Evolutionary conservation across 2,888 invertebrate species (phyloP).

Genomic region (Physocephala rufipes): DNA sequence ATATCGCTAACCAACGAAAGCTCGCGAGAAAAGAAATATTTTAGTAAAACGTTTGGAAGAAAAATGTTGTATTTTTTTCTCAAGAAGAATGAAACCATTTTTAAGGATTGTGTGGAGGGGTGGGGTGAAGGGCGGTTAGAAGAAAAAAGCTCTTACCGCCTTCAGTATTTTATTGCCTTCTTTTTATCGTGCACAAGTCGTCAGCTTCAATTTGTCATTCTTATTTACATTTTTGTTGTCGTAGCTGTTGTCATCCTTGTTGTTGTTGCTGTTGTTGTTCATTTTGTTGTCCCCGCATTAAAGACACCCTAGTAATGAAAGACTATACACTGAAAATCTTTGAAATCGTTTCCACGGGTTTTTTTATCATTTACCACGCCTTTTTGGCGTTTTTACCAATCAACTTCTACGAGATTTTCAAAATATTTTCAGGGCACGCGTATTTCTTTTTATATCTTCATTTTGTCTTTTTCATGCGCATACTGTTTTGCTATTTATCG

Average conservation of each 20-base stretch:
- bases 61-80: no score
- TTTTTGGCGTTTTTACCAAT: conserved; percentile 59
- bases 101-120: conserved; percentile 15
- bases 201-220: conserved; percentile 17
- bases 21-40: no score
- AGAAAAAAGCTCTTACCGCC: not conserved
- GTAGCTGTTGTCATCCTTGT: not conserved
- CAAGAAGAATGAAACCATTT: no score
- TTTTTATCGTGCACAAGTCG: conserved; percentile 32
- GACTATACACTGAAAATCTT: no score
- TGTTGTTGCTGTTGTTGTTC: conserved; percentile 33
- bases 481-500: not conserved
- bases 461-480: not conserved
- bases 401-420: conserved; percentile 44
- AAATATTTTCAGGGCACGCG: not conserved
- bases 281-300: conserved; percentile 41
- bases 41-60: no score
- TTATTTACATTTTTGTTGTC: no score
- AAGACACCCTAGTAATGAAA: conserved; percentile 21
- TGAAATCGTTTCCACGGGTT: not conserved
- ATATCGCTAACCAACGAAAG: no score
- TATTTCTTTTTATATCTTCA: not conserved
- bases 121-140: no score
- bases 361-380: conserved; percentile 53
- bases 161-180: conserved; percentile 12